Evolutionary conservation across 2,797 vertebrate species (phyloP), one percentile per base, ranked within the genome.

Genomic region (Tadarida brasiliensis): DNA sequence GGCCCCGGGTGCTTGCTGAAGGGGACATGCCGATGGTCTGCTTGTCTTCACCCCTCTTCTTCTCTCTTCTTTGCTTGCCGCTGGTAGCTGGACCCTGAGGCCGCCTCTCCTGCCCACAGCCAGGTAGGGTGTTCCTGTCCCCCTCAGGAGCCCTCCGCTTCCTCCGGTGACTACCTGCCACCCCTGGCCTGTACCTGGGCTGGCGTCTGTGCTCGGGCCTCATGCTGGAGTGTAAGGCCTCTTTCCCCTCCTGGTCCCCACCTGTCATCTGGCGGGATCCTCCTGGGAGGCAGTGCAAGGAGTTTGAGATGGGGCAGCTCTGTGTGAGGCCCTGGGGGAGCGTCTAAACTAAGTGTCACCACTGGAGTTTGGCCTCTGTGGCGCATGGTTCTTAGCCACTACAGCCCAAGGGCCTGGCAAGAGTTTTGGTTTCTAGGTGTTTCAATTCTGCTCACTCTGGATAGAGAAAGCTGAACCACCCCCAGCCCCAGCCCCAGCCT

Each of bases 191-290:
- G 98, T 97, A 98, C 98, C 98, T 99, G 99, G 98, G 98, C 98
- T 95, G 98, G 98, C 96, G 77, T 99, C 98, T 99, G 99, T 77
- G 98, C 98, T 98, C 98, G 98, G 39, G 99, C 99, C 96, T 98
- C 98, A 0, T 99, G 99, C 98, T 99, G 98, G 99, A 99, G 99
- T 90, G 99, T 99, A 99, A 99, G 99, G 98, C 98, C 97, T 91
- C 85, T 88, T 97, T 98, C 96, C 91, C 97, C 96, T 98, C 85
- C 77, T 96, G 96, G 97, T 70, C 95, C 91, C 92, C 6, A 6
- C 67, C 91, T 78, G 51, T 1, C 84, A 26, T 91, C 63, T 61
- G 39, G 71, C 51, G 26, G 73, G 65, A 49, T 14, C 1, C n/a
- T 56, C 3, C 22, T 14, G 54, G 92, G 82, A 71, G 67, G 71